These are phyloP conservation scores for Xenopus petersii DNA, from an alignment of 2,797 vertebrate genomes.

Conservation along the genomic window DNA sequence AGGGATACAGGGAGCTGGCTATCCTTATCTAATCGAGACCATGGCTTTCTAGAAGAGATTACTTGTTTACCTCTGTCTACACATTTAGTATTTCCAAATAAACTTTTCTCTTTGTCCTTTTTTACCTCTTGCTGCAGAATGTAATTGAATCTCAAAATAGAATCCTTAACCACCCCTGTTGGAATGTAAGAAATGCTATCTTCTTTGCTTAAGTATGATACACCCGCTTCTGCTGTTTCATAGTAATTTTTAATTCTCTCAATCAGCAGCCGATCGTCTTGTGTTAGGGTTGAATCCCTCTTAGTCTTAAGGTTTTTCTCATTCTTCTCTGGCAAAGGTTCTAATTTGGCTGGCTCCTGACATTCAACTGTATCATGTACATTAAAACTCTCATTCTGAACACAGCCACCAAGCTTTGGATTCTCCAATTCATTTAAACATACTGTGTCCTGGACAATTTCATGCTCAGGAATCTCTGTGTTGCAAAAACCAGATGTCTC, in stretches of 20 bases:
- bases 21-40: conserved; percentile 2
- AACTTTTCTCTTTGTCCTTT: conserved; percentile 50
- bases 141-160: conserved; percentile 65
- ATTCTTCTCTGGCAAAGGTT: conserved; percentile 12
- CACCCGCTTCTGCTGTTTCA: conserved; percentile 63
- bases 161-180: conserved; percentile 70
- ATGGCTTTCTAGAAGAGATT: conserved; percentile 1
- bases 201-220: conserved; percentile 47
- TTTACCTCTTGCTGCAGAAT: conserved; percentile 53
- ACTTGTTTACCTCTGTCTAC: not conserved
- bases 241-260: conserved; percentile 77
- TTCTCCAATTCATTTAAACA: too few species aligned
- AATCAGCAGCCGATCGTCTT: conserved; percentile 72
- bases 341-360: not conserved
- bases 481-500: not conserved
- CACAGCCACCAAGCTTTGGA: not conserved
- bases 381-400: not conserved
- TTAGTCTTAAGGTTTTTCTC: conserved; percentile 11
- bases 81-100: conserved; percentile 16
- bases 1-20: not conserved
- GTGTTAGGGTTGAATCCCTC: conserved; percentile 55
- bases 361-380: not conserved
- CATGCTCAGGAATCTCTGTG: conserved; percentile 7
- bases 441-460: not conserved
- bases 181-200: conserved; percentile 73